Evolutionary conservation across 2,113 vertebrate species (phyloP), one percentile per base, ranked within the genome.

Genomic region (Anoplopoma fimbria): DNA sequence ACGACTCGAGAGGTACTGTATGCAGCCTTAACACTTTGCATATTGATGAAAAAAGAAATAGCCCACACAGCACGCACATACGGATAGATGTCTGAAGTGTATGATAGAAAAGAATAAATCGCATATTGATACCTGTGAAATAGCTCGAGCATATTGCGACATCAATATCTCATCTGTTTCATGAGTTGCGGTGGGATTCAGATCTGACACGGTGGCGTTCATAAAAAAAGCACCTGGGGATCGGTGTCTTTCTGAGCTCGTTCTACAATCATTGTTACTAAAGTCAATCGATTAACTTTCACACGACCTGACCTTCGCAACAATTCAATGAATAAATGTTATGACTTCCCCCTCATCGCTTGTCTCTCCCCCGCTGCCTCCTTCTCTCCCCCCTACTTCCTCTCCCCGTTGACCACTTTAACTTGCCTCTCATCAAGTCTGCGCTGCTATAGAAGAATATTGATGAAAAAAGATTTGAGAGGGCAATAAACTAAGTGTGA

Each of bases 1-100:
- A 47, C 42, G 65, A 36, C 40, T 64, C 6, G 14, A 53, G 69
- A 81, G 40, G 58, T n/a, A 13, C 33, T 25, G 12, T 53, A 36
- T 69, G 36, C 9, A 61, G 5, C 57, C 23, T 29, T 14, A 36
- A 64, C 40, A 64, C 63, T 85, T 68, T 77, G 68, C 82, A 90
- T 89, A 83, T 62, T 83, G 79, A 89, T 85, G 85, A 75, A 57
- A 80, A 84, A 87, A 85, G 84, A 84, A 87, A 89, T 45, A 72
- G 53, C 36, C 8, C 1, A 70, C 47, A 53, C 1, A 9, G n/a
- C 27, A 38, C 21, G 31, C 4, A 74, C 60, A 69, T 6, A 75
- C 2, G 53, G 38, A 75, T 3, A 45, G 51, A 67, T 65, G n/a
- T 75, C 13, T 71, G 42, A 36, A 58, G 79, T 45, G 71, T 33